Conservation (phyloP, 2,797 vertebrate species). For the Enoplosus armatus region DNA sequence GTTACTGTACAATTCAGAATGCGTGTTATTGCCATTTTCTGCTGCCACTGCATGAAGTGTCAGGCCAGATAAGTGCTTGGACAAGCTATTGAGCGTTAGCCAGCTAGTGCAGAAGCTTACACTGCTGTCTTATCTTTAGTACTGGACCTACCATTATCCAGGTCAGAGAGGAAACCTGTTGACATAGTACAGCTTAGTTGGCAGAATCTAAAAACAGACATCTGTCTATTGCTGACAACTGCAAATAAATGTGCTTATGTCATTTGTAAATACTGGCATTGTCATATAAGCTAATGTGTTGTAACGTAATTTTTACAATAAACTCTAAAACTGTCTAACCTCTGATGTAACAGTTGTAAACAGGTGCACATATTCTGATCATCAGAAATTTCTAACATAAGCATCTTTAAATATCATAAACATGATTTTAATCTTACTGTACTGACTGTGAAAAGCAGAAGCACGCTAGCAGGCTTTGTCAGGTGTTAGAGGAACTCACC, state of each 20-base stretch:
- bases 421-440: not conserved
- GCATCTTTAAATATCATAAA: not conserved
- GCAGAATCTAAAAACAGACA: constrained; percentile 53
- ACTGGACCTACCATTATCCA: constrained; percentile 74
- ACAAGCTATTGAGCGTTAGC: constrained; percentile 47
- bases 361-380: not conserved
- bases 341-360: not conserved
- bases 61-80: constrained; percentile 59
- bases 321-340: not conserved
- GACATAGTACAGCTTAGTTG: constrained; percentile 70
- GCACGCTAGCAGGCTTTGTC: not conserved
- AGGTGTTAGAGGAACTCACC: constrained; percentile 73
- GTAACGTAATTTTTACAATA: not conserved
- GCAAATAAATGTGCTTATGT: constrained; percentile 33
- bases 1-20: constrained; percentile 25
- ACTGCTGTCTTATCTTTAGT: constrained; percentile 63
- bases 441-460: constrained; percentile 32
- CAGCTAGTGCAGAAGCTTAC: constrained; percentile 59
- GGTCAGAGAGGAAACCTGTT: constrained; percentile 78
- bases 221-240: constrained; percentile 42
- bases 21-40: constrained; percentile 60
- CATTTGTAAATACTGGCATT: constrained; percentile 11
- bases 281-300: constrained; percentile 11
- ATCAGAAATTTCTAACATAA: not conserved
- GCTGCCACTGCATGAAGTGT: constrained; percentile 60